Base-by-base conservation (phyloP, 1,140 invertebrate genomes). In the Drosophila saltans region DNA sequence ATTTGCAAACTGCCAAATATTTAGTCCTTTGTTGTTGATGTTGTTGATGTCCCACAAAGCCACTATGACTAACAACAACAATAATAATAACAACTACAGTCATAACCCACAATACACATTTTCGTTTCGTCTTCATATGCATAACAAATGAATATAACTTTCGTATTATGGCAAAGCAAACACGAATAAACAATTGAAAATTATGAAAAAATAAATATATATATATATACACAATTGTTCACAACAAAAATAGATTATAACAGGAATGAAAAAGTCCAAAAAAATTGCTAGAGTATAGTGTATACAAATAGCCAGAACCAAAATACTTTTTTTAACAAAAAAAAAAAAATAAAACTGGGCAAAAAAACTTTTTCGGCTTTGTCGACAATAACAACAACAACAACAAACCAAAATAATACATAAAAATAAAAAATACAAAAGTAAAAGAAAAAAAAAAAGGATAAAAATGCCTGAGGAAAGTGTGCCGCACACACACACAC, bases 291-390 rank as follows among this genome's bases (percentile, higher is more conserved):
- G 68, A 67, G 72, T 40, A 68, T 66, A 66, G 72, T 68, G 66
- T 80, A 73, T 78, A 78, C 75, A 81, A 88, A 86, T 86, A 88
- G 88, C 83, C 82, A 88, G 82, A 80, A 69, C 80, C 3, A 36
- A 86, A 88, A 88, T 88, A 89, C 78, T 88, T 88, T 89, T 89
- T 88, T 88, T 89, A 78, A 71, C 58, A 66, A 86, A n/a, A n/a
- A n/a, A n/a, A n/a, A n/a, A n/a, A n/a, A 86, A 88, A 77, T 71
- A 57, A 74, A 83, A 86, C 75, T 60, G 45, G 61, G 67, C 58
- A 69, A 72, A 80, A 72, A 80, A n/a, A n/a, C n/a, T 70, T 82
- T 79, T 66, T 69, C 41, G 66, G 66, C 83, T 70, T 56, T 70
- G 74, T 65, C 57, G 36, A 52, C n/a, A n/a, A n/a, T n/a, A n/a